Evolutionary conservation across 1,140 invertebrate species (phyloP).

Genomic region (Drosophila dunni): DNA sequence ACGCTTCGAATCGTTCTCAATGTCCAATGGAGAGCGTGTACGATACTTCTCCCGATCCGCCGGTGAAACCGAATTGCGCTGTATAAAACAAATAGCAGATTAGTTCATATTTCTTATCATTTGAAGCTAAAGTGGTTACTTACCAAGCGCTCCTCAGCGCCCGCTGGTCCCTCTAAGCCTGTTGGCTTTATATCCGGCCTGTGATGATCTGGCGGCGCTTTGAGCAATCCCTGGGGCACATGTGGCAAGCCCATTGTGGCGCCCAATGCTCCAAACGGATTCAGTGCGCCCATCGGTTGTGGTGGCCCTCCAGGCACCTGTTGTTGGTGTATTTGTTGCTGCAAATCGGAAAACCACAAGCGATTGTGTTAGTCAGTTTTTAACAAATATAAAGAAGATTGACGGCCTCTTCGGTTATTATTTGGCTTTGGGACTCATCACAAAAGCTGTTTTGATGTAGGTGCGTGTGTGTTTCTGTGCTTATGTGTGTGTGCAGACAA

Average conservation of each 20-base stretch:
- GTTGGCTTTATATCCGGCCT: slow-evolving; percentile 84
- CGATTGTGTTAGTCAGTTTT: slow-evolving; percentile 9
- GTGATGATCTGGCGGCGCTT: slow-evolving; percentile 84
- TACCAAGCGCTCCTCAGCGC: slow-evolving; percentile 83
- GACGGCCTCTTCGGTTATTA: slow-evolving; percentile 20
- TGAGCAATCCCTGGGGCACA: slow-evolving; percentile 80
- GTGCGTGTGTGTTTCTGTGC: slow-evolving; percentile 10
- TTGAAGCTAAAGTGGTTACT: slow-evolving; percentile 16
- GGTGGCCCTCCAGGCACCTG: slow-evolving; percentile 84
- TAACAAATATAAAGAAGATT: too few relatives aligned
- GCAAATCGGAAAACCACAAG: slow-evolving; percentile 46
- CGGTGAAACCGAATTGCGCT: slow-evolving; percentile 94
- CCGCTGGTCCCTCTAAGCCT: slow-evolving; percentile 81
- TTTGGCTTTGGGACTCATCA: slow-evolving; percentile 34
- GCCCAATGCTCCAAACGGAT: slow-evolving; percentile 84
- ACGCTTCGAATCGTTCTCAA: slow-evolving; percentile 89
- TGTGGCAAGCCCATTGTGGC: slow-evolving; percentile 83
- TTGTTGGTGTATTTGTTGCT: slow-evolving; percentile 86
- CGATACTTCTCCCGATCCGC: slow-evolving; percentile 95
- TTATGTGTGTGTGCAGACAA: slow-evolving; percentile 48
- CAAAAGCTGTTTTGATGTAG: slow-evolving; percentile 49
- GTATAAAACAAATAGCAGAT: slow-evolving; percentile 24
- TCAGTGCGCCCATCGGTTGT: slow-evolving; percentile 82
- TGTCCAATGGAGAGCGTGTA: slow-evolving; percentile 88
- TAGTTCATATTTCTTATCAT: background rate